Base-by-base conservation (phyloP, 2,888 invertebrate species). In the Agrochola lota region DNA sequence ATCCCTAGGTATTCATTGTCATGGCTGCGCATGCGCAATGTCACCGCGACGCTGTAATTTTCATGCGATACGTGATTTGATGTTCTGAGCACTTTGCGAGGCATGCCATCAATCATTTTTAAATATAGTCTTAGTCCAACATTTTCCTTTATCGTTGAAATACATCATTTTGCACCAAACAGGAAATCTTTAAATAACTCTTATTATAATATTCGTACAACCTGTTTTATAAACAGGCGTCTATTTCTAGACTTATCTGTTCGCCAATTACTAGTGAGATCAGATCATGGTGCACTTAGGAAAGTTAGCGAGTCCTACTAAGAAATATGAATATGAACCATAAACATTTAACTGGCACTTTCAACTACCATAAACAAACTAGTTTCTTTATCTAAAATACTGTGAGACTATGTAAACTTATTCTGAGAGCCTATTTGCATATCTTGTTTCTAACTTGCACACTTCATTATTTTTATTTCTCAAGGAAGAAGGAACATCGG, bases 401-500 rank as follows among this genome's bases (percentile, higher is more conserved):
- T 40, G 30, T 40, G 68, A 71, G 64, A 40, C 69, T 55, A 40
- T 35, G 85, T 75, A 68, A 77, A 85, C 87, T 72, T 62, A 77
- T 78, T 88, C 78, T 9, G 40, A 55, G 73, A 85, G 63, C 20
- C 49, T 74, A 78, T 85, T 80, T 76, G 74, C 85, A 75, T 80
- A 74, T 71, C 70, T 75, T 46, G 87, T 87, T 75, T 83, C 35
- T 66, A 72, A 70, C 59, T 57, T 83, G 74, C 68, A 78, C 40
- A 71, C 55, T 68, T 74, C 55, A 79, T 80, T 82, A 85, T 81
- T 78, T 78, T 84, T 81, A 85, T 76, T 91, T 92, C 92, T 91
- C 92, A 91, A 80, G 92, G 92, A 92, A 92, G 87, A 81, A 89
- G 90, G 88, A 91, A 91, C 86, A 75, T 77, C 66, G 73, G 71